Percentiles rank a stretch among this genome's conserved stretches.
Evolutionary conservation across 2,888 invertebrate species (phyloP).

Genomic region (Drosophila sordidapex): DNA sequence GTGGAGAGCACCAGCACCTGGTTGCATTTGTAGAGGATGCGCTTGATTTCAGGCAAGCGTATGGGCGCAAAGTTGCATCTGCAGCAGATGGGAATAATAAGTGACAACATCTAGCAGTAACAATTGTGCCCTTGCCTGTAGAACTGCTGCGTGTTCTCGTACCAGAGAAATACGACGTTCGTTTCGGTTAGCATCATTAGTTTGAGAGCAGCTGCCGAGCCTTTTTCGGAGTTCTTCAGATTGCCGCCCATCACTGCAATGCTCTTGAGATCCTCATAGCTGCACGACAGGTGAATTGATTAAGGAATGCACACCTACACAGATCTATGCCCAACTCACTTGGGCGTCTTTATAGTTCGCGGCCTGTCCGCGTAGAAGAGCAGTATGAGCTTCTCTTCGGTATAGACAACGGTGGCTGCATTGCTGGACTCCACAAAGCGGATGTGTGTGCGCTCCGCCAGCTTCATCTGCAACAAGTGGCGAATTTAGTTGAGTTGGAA

Average conservation of each 20-base stretch:
- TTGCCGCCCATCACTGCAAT: slow-evolving; percentile 80
- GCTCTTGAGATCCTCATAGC: slow-evolving; percentile 82
- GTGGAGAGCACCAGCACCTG: slow-evolving; percentile 81
- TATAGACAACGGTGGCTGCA: slow-evolving; percentile 81
- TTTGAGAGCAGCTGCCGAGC: slow-evolving; percentile 78
- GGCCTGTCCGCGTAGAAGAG: slow-evolving; percentile 81
- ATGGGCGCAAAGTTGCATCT: slow-evolving; percentile 82
- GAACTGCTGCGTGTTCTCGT: slow-evolving; percentile 83
- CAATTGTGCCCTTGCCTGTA: slow-evolving; percentile 71
- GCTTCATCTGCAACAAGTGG: slow-evolving; percentile 61
- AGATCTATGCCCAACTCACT: slow-evolving; percentile 63
- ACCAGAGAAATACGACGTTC: slow-evolving; percentile 84
- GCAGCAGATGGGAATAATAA: background rate
- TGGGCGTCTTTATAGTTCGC: slow-evolving; percentile 79
- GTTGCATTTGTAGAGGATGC: slow-evolving; percentile 81
- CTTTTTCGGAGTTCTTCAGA: slow-evolving; percentile 70
- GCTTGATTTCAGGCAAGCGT: slow-evolving; percentile 79
- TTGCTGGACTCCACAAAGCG: slow-evolving; percentile 84
- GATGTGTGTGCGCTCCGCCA: slow-evolving; percentile 71
- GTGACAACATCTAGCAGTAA: background rate
- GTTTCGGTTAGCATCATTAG: slow-evolving; percentile 81
- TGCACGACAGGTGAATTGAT: slow-evolving; percentile 30
- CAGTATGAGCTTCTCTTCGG: slow-evolving; percentile 72
- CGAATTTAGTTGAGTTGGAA: background rate
- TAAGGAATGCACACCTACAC: background rate